These are phyloP conservation scores for Drosophila erecta DNA, from an alignment of 1,140 invertebrate species.

Conservation along the genomic window DNA sequence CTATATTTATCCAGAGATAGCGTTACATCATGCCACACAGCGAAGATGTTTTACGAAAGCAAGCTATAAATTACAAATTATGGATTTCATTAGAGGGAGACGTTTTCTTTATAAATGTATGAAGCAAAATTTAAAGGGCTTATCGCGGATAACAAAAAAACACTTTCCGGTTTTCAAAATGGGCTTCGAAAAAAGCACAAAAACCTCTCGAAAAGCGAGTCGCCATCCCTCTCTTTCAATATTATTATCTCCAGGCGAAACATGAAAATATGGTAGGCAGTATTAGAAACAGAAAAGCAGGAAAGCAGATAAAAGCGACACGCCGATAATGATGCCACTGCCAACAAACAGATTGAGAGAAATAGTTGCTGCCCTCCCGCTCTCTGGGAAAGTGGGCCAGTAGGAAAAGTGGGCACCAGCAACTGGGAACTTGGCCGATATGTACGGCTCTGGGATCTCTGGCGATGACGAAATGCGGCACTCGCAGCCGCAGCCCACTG, in stretches of 20 bases:
- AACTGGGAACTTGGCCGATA: conserved; percentile 53
- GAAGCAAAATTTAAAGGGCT: background rate
- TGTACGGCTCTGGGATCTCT: conserved; percentile 42
- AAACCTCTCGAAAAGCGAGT: background rate
- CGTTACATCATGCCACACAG: conserved; percentile 31
- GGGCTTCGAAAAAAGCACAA: background rate
- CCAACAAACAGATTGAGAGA: conserved; percentile 42
- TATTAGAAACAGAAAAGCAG: conserved; percentile 11
- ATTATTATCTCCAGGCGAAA: conserved; percentile 17
- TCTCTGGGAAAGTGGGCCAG: conserved; percentile 45
- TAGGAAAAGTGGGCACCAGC: conserved; percentile 14
- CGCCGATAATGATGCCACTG: conserved; percentile 40
- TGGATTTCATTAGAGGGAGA: background rate
- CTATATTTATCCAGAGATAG: conserved; percentile 47
- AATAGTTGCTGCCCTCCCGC: conserved; percentile 1
- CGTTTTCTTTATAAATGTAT: background rate
- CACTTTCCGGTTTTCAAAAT: conserved; percentile 11
- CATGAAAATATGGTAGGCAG: conserved; percentile 7
- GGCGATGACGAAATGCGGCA: conserved; percentile 65
- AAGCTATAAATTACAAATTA: conserved; percentile 22
- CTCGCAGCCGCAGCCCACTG: conserved; percentile 13
- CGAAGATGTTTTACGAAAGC: conserved; percentile 6
- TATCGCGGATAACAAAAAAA: background rate
- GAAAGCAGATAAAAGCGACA: conserved; percentile 33
- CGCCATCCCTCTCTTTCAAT: background rate